Base-by-base conservation (phyloP, 2,888 invertebrate species). In the Melieria crassipennis region DNA sequence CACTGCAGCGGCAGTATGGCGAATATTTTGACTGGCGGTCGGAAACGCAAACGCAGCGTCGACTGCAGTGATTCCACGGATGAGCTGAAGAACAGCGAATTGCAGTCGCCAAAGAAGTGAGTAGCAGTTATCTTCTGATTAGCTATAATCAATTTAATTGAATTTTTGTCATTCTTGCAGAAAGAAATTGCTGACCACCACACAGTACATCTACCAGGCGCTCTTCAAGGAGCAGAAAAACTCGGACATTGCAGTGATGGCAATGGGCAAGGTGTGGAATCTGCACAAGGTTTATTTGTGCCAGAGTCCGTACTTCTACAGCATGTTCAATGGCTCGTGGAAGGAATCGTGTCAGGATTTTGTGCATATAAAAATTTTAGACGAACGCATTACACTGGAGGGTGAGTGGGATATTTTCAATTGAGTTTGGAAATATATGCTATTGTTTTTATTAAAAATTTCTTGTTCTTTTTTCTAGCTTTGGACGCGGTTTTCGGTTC, bases 251-350 rank as follows among this genome's bases (percentile, higher is more conserved):
- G 91, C 90, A 46, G 91, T 94, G 6, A 87, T 89, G 80, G 93
- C 93, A 64, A 84, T 93, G 68, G 91, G 91, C 43, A 90, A 90
- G 82, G 90, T 91, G 73, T 94, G 94, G 91, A 89, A 89, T 79
- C 87, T 94, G 57, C 94, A 94, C 84, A 93, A 92, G 87, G 90
- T 94, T 55, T 94, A 94, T 82, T 88, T 94, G 60, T 91, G 91
- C 78, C 94, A 94, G 89, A 93, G 93, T 81, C 92, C 92, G 0
- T 94, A 94, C 83, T 94, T 94, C 85, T 89, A 91, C 10, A 92
- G 92, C 80, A 94, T 94, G 94, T 94, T 94, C 84, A 92, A 91
- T 79, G 94, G 94, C 5, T 90, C 91, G 4, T 94, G 94, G 94
- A 89, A 89, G 78, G 94, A 94, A 85, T 88, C 92, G 0, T 88